phyloP scores from a whole-genome alignment of 92 coral and sea anemone species.

The Epizoanthus rinbou region DNA sequence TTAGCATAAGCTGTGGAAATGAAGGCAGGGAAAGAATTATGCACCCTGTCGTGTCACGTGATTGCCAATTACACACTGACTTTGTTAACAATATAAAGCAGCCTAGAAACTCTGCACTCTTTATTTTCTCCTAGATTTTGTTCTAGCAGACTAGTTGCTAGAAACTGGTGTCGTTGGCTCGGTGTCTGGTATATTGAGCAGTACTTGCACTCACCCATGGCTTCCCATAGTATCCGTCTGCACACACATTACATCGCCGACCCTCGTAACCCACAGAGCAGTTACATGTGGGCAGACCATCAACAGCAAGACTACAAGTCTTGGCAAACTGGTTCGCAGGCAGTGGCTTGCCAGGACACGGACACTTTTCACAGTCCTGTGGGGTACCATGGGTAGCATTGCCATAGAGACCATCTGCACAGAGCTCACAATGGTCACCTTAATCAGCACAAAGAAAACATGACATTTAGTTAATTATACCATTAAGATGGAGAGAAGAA shows the following conservation, averaged over 20 bases:
- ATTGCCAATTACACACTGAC: background rate
- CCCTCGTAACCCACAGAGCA: conserved; percentile 66
- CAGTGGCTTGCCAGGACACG: conserved; percentile 82
- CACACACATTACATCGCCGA: conserved; percentile 77
- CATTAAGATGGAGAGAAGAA: no score
- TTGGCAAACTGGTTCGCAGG: conserved; percentile 73
- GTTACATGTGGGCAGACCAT: conserved; percentile 85
- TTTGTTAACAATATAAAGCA: background rate
- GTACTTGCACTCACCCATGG: conserved; percentile 73
- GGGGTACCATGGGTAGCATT: conserved; percentile 81
- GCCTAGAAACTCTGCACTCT: no score
- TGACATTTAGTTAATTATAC: background rate
- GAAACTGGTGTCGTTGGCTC: no score
- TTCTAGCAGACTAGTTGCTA: no score
- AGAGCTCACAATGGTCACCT: conserved; percentile 94
- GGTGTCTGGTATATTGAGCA: no score
- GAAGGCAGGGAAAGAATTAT: no score
- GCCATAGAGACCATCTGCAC: conserved; percentile 91
- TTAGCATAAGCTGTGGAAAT: no score
- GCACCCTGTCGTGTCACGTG: no score
- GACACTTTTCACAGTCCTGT: conserved; percentile 73
- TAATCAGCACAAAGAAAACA: background rate
- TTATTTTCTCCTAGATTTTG: no score
- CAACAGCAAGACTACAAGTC: conserved; percentile 67
- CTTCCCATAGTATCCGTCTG: conserved; percentile 82